Evolutionary conservation across 2,797 vertebrate genomes (phyloP).

Genomic region (Amphiprion clarkii): DNA sequence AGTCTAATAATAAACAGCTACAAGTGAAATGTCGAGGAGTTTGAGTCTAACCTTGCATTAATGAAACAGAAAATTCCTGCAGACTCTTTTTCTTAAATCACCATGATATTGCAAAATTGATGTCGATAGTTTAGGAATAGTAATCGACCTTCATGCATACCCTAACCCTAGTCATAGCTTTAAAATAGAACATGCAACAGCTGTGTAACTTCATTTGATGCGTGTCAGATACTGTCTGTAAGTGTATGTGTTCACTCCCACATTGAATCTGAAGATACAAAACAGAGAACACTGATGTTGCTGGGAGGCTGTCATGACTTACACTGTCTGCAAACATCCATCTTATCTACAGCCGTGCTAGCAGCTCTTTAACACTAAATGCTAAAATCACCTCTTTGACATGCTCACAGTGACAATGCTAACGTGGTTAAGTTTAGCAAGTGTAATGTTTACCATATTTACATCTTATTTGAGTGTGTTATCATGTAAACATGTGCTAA

Average conservation of each 20-base stretch:
- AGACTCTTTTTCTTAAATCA: no score
- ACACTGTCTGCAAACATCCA: slow-evolving; percentile 19
- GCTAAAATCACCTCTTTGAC: slow-evolving; percentile 9
- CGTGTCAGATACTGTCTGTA: no score
- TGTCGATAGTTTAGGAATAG: no score
- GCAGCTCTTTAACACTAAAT: not conserved
- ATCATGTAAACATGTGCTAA: not conserved
- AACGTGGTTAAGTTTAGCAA: not conserved
- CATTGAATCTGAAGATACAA: no score
- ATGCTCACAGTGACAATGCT: not conserved
- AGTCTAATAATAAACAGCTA: slow-evolving; percentile 7
- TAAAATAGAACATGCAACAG: no score
- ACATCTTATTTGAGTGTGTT: not conserved
- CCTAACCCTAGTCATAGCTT: no score
- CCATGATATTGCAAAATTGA: no score
- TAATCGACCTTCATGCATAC: no score
- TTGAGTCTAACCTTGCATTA: not conserved
- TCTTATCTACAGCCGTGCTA: slow-evolving; percentile 6
- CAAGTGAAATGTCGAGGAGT: not conserved
- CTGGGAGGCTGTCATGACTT: not conserved
- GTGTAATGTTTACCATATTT: not conserved
- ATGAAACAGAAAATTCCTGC: not conserved
- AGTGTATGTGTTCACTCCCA: no score
- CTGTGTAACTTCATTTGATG: no score
- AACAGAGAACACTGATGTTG: slow-evolving; percentile 14